Conservation (phyloP, 2,797 vertebrate genomes). For the Sebastes taczanowskii region DNA sequence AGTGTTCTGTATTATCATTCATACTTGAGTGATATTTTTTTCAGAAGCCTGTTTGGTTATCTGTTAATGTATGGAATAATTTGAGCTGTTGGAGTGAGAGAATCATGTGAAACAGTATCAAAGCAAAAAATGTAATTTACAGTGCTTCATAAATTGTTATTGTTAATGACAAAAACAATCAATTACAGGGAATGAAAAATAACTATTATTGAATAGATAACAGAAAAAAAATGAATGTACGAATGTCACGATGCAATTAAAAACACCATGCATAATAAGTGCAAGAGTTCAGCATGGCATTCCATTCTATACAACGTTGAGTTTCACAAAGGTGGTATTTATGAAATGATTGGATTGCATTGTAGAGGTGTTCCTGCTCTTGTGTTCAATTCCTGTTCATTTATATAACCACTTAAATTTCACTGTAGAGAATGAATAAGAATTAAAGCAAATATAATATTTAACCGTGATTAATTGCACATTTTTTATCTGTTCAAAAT, state of each 20-base stretch:
- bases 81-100: background rate
- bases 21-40: constrained; percentile 51
- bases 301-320: background rate
- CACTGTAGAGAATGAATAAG: no score
- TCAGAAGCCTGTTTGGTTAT: constrained; percentile 9
- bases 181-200: background rate
- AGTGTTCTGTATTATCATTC: constrained; percentile 36
- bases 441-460: no score
- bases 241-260: background rate
- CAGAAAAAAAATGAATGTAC: background rate
- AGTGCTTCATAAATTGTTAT: background rate
- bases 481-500: no score
- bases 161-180: background rate
- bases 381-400: background rate
- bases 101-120: background rate
- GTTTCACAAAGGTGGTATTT: background rate
- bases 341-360: background rate
- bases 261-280: background rate
- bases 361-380: background rate
- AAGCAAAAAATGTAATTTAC: background rate
- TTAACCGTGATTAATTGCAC: no score
- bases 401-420: background rate
- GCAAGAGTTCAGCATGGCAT: background rate
- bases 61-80: constrained; percentile 13
- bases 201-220: background rate